These are phyloP conservation scores for Meiosimyza decipiens DNA, from an alignment of 2,888 invertebrate genomes.

Conservation along the genomic window DNA sequence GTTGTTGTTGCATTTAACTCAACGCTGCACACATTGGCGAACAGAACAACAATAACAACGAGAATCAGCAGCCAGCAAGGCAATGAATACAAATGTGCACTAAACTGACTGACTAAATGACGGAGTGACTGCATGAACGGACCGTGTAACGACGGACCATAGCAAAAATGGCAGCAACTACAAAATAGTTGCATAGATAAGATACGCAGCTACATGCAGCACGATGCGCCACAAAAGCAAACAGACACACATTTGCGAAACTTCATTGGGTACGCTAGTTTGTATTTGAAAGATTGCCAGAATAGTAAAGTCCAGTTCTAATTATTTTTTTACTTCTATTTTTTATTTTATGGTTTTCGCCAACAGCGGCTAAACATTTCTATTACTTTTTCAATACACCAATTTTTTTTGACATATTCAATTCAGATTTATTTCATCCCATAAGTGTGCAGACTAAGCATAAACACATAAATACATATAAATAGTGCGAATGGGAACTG, in stretches of 20 bases:
- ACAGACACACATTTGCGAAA: neutral
- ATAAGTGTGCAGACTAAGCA: too few species aligned
- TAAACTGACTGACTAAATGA: constrained; percentile 13
- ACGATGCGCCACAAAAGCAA: constrained; percentile 28
- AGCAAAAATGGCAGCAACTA: constrained; percentile 11
- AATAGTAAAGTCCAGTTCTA: constrained; percentile 33
- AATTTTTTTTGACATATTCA: too few species aligned
- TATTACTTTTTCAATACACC: too few species aligned
- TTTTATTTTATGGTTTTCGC: too few species aligned
- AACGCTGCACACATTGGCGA: constrained; percentile 33
- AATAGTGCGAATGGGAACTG: too few species aligned
- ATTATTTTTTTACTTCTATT: constrained; percentile 4
- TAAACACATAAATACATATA: too few species aligned
- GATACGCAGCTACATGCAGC: constrained; percentile 42
- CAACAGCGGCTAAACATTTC: too few species aligned
- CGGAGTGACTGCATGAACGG: neutral
- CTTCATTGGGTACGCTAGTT: neutral
- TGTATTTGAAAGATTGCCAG: constrained; percentile 38
- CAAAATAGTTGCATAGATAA: constrained; percentile 36
- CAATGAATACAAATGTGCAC: constrained; percentile 25
- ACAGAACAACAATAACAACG: neutral
- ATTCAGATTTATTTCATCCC: too few species aligned
- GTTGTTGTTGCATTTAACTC: constrained; percentile 56
- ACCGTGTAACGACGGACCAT: constrained; percentile 2
- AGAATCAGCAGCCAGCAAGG: constrained; percentile 15